Evolutionary conservation across 92 coral and sea anemone species (phyloP), one percentile per base, ranked within the genome.

Genomic region (Porites rus): DNA sequence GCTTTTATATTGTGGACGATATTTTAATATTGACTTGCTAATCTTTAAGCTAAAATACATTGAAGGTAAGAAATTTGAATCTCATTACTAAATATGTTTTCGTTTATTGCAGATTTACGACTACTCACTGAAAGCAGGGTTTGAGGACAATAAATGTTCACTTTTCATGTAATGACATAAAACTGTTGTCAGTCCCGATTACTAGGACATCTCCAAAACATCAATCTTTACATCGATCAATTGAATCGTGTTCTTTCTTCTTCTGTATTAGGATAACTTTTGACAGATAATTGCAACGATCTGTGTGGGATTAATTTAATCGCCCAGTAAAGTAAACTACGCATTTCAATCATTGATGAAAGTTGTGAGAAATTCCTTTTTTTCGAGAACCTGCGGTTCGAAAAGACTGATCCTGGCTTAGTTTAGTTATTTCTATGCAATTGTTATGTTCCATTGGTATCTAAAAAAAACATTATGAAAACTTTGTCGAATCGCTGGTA

Each of bases 251-350:
- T n/a, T 13, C 46, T 38, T 38, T 65, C 19, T 9, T 1, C 43
- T 10, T 19, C 9, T 16, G 17, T 12, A 65, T 63, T 19, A 21
- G 46, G 28, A 65, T 13, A 51, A 53, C 20, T 56, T 50, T 20
- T 51, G 83, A 51, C 72, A 65, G 17, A 18, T 38, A 11, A 62
- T 78, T 64, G 72, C 38, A 63, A 19, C 13, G 11, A 14, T 62
- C 72, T 38, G 46, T 38, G 46, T 38, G 19, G 43, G 64, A 78
- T 64, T 20, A 20, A 19, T 78, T 78, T 64, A 64, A 78, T 66
- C 14, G 28, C 64, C 19, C 43, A 14, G 61, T 18, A 68, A 65
- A 78, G 68, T 65, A 65, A 78, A 10, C 20, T 6, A 10, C 50
- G 59, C 53, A 20, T 79, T 58, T 79, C 22, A 74, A 53, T 22